Evolutionary conservation across 2,888 invertebrate genomes (phyloP), one percentile per base, ranked within the genome.

Genomic region (Brenthis ino): DNA sequence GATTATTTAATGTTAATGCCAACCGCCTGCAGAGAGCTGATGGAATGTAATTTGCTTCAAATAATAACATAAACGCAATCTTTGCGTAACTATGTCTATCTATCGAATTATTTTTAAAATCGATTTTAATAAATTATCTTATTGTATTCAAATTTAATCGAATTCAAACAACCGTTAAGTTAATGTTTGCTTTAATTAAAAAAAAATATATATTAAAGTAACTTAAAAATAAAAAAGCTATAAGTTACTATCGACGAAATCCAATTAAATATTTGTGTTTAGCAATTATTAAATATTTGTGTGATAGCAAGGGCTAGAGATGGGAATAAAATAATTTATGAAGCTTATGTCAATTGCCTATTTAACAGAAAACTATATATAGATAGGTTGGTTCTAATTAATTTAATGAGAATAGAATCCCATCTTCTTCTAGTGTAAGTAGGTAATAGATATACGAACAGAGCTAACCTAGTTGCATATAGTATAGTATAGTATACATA

Each of bases 21-120:
- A 28, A 55, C 61, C 67, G 20, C 67, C 61, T 50, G 67, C 50
- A 37, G 61, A 28, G 60, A n/a, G 66, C 47, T 60, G 66, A 66
- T 37, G 56, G 50, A 61, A 67, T 55, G 55, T 61, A 66, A 67
- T 67, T 67, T 67, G 12, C 61, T 61, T 55, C 50, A 67, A 33
- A 61, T 33, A 66, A 66, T 60, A 66, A 66, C 50, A 67, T 56
- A 61, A 67, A 56, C 24, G 14, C 48, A 48, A 43, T 66, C 58
- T 54, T 67, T 67, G 55, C 60, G 67, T 56, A 60, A 67, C 48
- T 28, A 20, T 16, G 61, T 33, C 61, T 61, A 13, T 61, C 51
- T 37, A 13, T 20, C 16, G 8, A 51, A 61, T 53, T 16, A 6
- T 13, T 53, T 16, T 33, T 37, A 53, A 47, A 53, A 64, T 55